These are phyloP conservation scores for Papilio glaucus DNA, from an alignment of 1,140 invertebrate genomes.

Conservation along the genomic window DNA sequence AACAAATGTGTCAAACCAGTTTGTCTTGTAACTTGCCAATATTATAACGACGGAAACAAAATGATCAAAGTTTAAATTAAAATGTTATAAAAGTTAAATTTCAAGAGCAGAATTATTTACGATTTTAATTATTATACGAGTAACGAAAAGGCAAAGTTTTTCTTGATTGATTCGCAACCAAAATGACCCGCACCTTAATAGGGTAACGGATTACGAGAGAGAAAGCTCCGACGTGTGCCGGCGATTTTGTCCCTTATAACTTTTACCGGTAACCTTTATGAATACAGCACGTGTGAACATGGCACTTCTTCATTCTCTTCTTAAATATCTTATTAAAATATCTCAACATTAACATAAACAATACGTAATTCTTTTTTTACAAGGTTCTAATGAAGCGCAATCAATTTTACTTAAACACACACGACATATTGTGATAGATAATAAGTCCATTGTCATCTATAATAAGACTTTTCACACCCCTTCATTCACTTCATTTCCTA, in stretches of 20 bases:
- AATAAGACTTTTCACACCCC: too few species aligned
- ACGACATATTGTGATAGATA: too few species aligned
- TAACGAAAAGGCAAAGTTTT: constrained; percentile 19
- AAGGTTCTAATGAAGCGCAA: too few species aligned
- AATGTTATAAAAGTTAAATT: background rate
- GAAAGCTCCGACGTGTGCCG: constrained; percentile 30
- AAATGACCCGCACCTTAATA: constrained; percentile 34
- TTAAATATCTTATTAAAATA: background rate
- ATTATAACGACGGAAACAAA: background rate
- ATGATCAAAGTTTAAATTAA: background rate
- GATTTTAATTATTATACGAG: constrained; percentile 7
- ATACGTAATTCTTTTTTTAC: too few species aligned
- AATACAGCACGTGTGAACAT: constrained; percentile 12
- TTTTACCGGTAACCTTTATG: constrained; percentile 25
- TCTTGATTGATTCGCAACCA: constrained; percentile 33
- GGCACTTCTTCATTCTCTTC: too few species aligned
- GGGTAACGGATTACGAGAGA: constrained; percentile 35
- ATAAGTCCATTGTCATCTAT: too few species aligned
- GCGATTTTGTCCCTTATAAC: constrained; percentile 31
- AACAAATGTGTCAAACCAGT: background rate
- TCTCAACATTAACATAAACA: constrained; percentile 3
- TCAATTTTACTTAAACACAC: too few species aligned
- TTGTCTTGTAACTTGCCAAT: too few species aligned
- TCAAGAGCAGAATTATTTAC: constrained; percentile 3
- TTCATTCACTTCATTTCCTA: too few species aligned